phyloP scores from a whole-genome alignment of 2,888 invertebrate species.

The Iselma pallidipennis region DNA sequence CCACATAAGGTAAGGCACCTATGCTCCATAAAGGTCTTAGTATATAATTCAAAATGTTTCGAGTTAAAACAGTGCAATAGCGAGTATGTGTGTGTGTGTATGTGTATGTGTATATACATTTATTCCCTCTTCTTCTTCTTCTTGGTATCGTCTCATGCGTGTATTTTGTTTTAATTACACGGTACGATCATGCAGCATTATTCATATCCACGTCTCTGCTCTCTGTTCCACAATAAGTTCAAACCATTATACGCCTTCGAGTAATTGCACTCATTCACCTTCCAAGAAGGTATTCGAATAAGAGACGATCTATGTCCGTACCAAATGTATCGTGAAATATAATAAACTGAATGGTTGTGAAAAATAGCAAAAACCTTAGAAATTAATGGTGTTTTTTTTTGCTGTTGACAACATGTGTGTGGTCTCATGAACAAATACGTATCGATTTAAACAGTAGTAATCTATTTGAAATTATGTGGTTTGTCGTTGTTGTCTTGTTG shows the following conservation, averaged over 20 bases:
- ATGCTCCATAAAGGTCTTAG: slow-evolving; percentile 23
- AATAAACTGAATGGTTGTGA: slow-evolving; percentile 17
- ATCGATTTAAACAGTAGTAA: slow-evolving; percentile 43
- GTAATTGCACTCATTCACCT: slow-evolving; percentile 53
- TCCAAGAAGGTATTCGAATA: slow-evolving; percentile 39
- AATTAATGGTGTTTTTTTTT: not conserved
- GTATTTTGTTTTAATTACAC: slow-evolving; percentile 56
- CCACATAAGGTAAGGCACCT: slow-evolving; percentile 3
- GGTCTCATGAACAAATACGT: slow-evolving; percentile 38
- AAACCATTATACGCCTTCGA: slow-evolving; percentile 48
- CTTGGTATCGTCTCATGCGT: slow-evolving; percentile 38
- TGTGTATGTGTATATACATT: not conserved
- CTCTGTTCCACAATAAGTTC: slow-evolving; percentile 52
- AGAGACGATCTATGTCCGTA: slow-evolving; percentile 26
- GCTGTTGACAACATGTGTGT: slow-evolving; percentile 28
- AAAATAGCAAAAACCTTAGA: not conserved
- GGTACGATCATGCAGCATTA: slow-evolving; percentile 53
- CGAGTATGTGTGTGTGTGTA: not conserved
- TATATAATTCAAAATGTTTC: slow-evolving; percentile 22
- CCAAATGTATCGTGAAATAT: slow-evolving; percentile 28
- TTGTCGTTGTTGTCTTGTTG: slow-evolving; percentile 29
- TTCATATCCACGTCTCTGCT: slow-evolving; percentile 51
- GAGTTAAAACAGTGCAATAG: slow-evolving; percentile 19
- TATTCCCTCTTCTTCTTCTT: not conserved
- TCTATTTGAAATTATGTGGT: slow-evolving; percentile 44